phyloP scores from a whole-genome alignment of 92 coral and sea anemone species.

The Pocillopora meandrina region DNA sequence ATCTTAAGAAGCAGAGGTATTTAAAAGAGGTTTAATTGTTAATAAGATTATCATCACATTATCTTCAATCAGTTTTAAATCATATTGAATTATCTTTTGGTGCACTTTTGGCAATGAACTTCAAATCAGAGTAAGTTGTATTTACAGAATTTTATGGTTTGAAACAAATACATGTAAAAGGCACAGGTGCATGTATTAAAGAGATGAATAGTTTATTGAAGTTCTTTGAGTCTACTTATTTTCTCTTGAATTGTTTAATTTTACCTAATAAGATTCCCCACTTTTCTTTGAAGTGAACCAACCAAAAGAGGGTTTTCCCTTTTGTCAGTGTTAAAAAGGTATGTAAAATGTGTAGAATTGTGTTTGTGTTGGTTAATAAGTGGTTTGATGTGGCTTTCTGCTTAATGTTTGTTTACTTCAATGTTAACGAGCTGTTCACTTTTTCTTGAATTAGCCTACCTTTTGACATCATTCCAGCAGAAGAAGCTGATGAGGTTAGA shows the following conservation, averaged over 20 bases:
- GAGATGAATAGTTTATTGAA: not conserved
- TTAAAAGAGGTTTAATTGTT: not conserved
- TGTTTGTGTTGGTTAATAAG: not conserved
- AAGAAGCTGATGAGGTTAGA: constrained; percentile 85
- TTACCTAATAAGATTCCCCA: too few species aligned
- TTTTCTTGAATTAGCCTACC: constrained; percentile 58
- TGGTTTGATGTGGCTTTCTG: not conserved
- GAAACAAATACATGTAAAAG: too few species aligned
- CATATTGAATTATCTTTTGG: too few species aligned
- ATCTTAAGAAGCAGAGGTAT: constrained; percentile 83
- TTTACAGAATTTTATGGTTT: too few species aligned
- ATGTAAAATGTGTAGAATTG: not conserved
- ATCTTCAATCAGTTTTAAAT: too few species aligned
- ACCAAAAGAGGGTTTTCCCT: constrained; percentile 96
- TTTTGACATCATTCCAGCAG: constrained; percentile 74
- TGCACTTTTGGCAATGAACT: too few species aligned
- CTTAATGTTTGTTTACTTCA: not conserved
- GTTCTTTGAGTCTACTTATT: not conserved
- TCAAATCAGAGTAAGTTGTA: too few species aligned
- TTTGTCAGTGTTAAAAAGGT: constrained; percentile 91
- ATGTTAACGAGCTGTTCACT: not conserved
- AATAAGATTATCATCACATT: too few species aligned
- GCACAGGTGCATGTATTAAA: too few species aligned
- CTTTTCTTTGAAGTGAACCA: constrained; percentile 67
- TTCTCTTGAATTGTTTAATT: not conserved